Conservation (phyloP, 2,888 invertebrate genomes). For the Clusia tigrina region DNA sequence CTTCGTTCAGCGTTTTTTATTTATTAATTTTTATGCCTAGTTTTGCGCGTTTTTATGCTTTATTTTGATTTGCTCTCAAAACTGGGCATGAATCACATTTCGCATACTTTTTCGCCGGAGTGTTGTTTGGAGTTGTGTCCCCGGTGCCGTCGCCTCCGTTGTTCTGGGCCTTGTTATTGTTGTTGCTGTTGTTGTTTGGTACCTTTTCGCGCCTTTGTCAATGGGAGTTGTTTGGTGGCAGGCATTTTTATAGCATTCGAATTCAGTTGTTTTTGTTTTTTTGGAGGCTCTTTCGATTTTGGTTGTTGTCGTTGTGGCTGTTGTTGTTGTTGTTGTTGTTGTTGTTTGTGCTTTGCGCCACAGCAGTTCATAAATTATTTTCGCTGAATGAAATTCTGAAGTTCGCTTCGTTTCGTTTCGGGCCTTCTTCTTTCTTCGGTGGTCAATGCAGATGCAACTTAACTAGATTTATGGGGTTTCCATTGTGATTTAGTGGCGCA, state of each 20-base stretch:
- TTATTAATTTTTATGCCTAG: slow-evolving; percentile 34
- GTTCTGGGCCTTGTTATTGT: not conserved
- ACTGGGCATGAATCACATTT: slow-evolving; percentile 35
- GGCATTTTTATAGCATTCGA: not conserved
- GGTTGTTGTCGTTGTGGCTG: too few relatives aligned
- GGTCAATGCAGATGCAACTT: slow-evolving; percentile 10
- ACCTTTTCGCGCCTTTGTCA: slow-evolving; percentile 20
- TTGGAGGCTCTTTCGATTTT: slow-evolving; percentile 11
- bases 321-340: too few relatives aligned
- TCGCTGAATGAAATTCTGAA: slow-evolving; percentile 12
- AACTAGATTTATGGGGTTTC: slow-evolving; percentile 19
- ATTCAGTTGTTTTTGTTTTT: not conserved
- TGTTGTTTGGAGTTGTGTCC: too few relatives aligned
- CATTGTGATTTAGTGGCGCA: slow-evolving; percentile 13
- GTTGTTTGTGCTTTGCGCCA: too few relatives aligned
- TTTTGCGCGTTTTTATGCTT: slow-evolving; percentile 32
- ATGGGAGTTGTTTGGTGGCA: slow-evolving; percentile 6
- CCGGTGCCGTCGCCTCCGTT: too few relatives aligned
- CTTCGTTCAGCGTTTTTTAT: too few relatives aligned
- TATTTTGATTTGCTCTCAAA: slow-evolving; percentile 34
- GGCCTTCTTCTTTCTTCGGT: not conserved
- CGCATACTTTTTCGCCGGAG: not conserved
- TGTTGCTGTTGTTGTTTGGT: not conserved
- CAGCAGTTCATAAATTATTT: slow-evolving; percentile 27
- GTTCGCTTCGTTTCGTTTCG: not conserved